phyloP scores from a whole-genome alignment of 2,888 invertebrate genomes.

The Caenorhabditis sp. region DNA sequence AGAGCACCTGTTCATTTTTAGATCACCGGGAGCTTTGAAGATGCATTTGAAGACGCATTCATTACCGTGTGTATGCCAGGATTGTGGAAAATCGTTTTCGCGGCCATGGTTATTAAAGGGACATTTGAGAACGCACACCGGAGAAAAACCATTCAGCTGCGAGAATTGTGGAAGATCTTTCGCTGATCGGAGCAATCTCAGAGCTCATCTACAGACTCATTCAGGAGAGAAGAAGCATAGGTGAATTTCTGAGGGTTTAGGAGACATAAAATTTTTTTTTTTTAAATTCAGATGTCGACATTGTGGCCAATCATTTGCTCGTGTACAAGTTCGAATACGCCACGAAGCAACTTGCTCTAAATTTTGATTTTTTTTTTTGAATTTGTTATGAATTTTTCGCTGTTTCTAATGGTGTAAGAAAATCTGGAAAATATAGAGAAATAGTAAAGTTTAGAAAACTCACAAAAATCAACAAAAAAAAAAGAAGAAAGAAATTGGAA shows the following conservation, averaged over 20 bases:
- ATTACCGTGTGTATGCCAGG: slow-evolving; percentile 47
- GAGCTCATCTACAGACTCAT: slow-evolving; percentile 58
- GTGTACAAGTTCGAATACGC: slow-evolving; percentile 40
- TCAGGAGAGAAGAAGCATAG: slow-evolving; percentile 41
- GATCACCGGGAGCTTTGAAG: slow-evolving; percentile 56
- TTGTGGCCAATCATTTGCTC: slow-evolving; percentile 45
- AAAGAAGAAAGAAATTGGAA: no score
- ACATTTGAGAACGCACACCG: slow-evolving; percentile 55
- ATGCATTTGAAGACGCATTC: slow-evolving; percentile 60
- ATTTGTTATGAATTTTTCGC: no score
- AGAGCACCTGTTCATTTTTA: slow-evolving; percentile 16
- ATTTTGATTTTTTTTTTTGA: no score
- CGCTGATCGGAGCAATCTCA: slow-evolving; percentile 54
- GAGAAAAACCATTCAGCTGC: slow-evolving; percentile 56
- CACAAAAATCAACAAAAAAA: no score
- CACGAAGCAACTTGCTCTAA: slow-evolving; percentile 29
- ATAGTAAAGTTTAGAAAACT: no score
- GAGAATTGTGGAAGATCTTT: slow-evolving; percentile 49
- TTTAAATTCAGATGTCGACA: slow-evolving; percentile 25
- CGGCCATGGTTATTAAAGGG: slow-evolving; percentile 58
- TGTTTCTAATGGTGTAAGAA: no score
- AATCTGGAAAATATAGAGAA: no score
- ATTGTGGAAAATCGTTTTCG: slow-evolving; percentile 54
- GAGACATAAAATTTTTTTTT: neutral
- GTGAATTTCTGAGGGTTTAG: no score